These are phyloP conservation scores for Nibea coibor DNA, from an alignment of 2,113 vertebrate genomes.

Conservation along the genomic window DNA sequence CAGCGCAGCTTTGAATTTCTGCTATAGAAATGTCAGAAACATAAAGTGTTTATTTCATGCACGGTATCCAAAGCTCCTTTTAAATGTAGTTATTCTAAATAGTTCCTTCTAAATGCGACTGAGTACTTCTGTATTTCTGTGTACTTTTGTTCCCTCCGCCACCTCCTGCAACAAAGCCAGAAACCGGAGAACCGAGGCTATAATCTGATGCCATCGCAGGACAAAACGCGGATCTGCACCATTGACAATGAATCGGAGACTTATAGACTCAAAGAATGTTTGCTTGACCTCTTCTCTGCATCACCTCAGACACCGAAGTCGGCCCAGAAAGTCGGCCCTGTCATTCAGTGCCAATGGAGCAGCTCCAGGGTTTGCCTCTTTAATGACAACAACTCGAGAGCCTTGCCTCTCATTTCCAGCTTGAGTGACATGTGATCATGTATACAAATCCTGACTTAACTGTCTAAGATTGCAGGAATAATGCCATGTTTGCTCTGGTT, in stretches of 20 bases:
- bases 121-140: constrained; percentile 22
- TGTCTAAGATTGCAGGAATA: constrained; percentile 36
- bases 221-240: constrained; percentile 68
- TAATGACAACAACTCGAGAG: constrained; percentile 41
- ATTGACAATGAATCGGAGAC: constrained; percentile 68
- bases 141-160: constrained; percentile 25
- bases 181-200: constrained; percentile 57
- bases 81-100: neutral
- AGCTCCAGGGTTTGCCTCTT: constrained; percentile 50
- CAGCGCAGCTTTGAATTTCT: constrained; percentile 6
- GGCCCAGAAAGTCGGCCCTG: constrained; percentile 26
- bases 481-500: constrained; percentile 39
- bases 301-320: constrained; percentile 52
- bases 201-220: constrained; percentile 51
- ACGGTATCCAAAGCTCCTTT: neutral
- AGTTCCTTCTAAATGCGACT: constrained; percentile 14
- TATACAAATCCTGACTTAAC: constrained; percentile 40
- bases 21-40: neutral
- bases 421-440: constrained; percentile 48
- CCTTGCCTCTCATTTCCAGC: constrained; percentile 57
- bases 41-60: neutral
- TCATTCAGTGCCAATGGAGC: constrained; percentile 70
- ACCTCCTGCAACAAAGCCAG: constrained; percentile 36
- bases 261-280: constrained; percentile 63
- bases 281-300: constrained; percentile 62